Evolutionary conservation across 2,888 invertebrate species (phyloP), one percentile per base, ranked within the genome.

Genomic region (Eumerus sabulonum): DNA sequence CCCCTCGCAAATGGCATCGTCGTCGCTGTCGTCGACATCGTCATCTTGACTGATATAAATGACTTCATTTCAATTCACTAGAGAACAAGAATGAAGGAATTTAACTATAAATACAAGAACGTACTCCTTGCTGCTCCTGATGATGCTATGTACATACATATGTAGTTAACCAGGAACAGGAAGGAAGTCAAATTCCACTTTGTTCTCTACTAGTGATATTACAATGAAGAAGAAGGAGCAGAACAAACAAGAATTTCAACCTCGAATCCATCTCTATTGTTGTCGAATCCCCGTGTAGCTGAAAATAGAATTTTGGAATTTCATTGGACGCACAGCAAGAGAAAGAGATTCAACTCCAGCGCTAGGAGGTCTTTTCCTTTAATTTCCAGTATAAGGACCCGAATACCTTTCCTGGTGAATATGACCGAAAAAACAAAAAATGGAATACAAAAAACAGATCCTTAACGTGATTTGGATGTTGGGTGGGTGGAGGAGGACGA

Each of bases 21-120:
- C 35, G 45, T 40, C 70, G 40, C 56, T 48, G 14, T n/a, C 9
- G 9, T 5, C 16, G 11, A n/a, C 13, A 13, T 9, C 47, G 16
- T 60, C 47, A 62, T 66, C 70, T 59, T 50, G 63, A 67, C 44
- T 62, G 60, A 51, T 67, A 77, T 72, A 76, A 77, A 72, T 77
- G 76, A 62, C 76, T 77, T 72, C 66, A 77, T 77, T 77, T 57
- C 72, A 72, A 62, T 67, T 67, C 67, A 72, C 45, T 72, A 51
- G 76, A 72, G 76, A 51, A 72, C 66, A 72, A 67, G 76, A 56
- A 77, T 72, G 63, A 72, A 72, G 50, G 71, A 71, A 77, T 67
- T 77, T 36, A 66, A 77, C 57, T 67, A 72, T 57, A 66, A 57
- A 72, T 67, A 72, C 72, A 56, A 40, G 45, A 47, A 62, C 36